Evolutionary conservation across 2,113 vertebrate genomes (phyloP).

Genomic region (Trogon melanurus): DNA sequence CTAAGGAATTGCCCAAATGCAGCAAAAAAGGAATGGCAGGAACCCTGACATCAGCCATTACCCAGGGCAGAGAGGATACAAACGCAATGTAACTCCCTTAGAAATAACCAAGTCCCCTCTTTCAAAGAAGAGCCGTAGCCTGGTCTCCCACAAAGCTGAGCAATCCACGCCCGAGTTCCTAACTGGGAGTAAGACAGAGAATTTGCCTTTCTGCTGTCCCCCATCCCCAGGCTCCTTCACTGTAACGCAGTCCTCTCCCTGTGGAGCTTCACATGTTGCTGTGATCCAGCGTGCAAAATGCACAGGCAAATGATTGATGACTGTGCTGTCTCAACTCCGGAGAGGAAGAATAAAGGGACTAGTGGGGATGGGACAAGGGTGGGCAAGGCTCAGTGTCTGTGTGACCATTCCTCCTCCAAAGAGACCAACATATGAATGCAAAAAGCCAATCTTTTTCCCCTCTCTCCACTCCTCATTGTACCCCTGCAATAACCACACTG

Average conservation of each 20-base stretch:
- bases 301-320: background rate
- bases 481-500: background rate
- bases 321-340: background rate
- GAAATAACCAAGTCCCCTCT: background rate
- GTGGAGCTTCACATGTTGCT: background rate
- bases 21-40: background rate
- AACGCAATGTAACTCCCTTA: rapidly evolving
- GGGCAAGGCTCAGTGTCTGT: background rate
- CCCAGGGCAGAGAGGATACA: rapidly evolving
- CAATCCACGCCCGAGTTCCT: background rate
- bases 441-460: background rate
- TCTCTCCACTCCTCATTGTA: rapidly evolving
- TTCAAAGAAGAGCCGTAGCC: background rate
- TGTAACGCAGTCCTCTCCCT: background rate
- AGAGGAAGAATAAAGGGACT: background rate
- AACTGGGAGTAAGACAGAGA: background rate
- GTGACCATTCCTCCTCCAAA: background rate
- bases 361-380: rapidly evolving
- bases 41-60: background rate
- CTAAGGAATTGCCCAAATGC: background rate
- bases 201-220: background rate
- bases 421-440: background rate
- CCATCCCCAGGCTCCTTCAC: background rate
- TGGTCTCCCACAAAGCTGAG: rapidly evolving
- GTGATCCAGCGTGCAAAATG: background rate